These are phyloP conservation scores for Euphydryas editha DNA, from an alignment of 2,888 invertebrate genomes.

Conservation along the genomic window DNA sequence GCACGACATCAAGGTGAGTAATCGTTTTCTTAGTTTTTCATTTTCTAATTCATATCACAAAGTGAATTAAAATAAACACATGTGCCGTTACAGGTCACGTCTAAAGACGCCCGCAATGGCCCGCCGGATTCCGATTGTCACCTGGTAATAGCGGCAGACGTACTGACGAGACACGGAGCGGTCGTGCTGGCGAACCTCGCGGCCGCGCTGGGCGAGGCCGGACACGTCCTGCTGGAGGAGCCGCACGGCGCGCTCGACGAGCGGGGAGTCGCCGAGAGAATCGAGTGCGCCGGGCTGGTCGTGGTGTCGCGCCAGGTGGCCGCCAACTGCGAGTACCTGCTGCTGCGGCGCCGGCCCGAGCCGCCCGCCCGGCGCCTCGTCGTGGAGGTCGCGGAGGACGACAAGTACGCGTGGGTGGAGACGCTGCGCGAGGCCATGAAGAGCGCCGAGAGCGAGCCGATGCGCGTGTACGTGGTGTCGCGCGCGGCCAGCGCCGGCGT, in stretches of 20 bases:
- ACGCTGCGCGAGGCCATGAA: conserved; percentile 89
- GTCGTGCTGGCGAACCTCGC: conserved; percentile 82
- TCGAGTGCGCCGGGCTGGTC: conserved; percentile 63
- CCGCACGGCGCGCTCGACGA: conserved; percentile 72
- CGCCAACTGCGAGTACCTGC: conserved; percentile 85
- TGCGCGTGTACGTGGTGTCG: conserved; percentile 87
- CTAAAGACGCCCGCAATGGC: conserved; percentile 84
- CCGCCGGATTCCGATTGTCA: conserved; percentile 88
- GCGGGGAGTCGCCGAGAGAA: conserved; percentile 54
- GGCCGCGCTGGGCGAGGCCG: conserved; percentile 86
- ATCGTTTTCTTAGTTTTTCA: not conserved
- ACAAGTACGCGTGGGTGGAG: conserved; percentile 90
- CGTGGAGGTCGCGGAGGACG: conserved; percentile 87
- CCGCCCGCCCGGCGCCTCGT: conserved; percentile 72
- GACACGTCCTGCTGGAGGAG: conserved; percentile 90
- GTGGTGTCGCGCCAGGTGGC: conserved; percentile 69
- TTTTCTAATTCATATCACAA: not conserved
- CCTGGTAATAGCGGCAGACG: conserved; percentile 86
- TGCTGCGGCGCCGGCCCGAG: conserved; percentile 85
- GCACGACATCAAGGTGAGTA: conserved; percentile 85
- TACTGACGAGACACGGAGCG: conserved; percentile 82
- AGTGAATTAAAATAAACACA: not conserved
- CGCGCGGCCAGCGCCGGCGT: conserved; percentile 89
- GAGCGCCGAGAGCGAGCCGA: conserved; percentile 83
- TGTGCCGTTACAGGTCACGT: conserved; percentile 47